Base-by-base conservation (phyloP, 2,113 vertebrate genomes). In the Chloropsis cyanopogon region DNA sequence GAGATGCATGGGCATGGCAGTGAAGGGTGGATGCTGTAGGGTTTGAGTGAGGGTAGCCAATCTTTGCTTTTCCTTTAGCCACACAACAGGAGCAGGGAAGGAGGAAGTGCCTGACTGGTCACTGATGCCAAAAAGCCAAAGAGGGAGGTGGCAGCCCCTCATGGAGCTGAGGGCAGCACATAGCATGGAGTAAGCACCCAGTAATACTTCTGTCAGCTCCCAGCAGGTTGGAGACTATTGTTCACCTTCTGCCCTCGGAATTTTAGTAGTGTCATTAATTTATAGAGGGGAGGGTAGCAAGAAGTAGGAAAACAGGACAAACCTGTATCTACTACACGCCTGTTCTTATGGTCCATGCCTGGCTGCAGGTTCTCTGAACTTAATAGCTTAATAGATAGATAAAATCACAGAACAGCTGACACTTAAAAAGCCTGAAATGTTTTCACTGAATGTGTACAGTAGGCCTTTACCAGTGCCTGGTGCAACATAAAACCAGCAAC, bases 251-350 rank as follows among this genome's bases (percentile, higher is more conserved):
- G 54, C 64, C 52, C 68, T 86, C 0, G 0, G 42, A 76, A 53
- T 73, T 86, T 92, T 41, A 82, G 54, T 53, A 69, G 54, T 65
- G 49, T 79, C 88, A 76, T 75, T 88, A 80, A 83, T 90, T 86
- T 68, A n/a, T 25, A 37, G 56, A 50, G 54, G 35, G 44, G 33
- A 90, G 52, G 15, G 68, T 81, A 75, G 13, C 24, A 86, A 81
- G 68, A 92, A 90, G 92, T 73, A 86, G 91, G 91, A 93, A 71
- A 96, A 97, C 96, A 84, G 92, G 96, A 94, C 70, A 92, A 95
- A 95, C 94, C 88, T 91, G 94, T 96, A 96, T 91, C 88, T 94
- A 52, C 86, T 78, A 83, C 54, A 72, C 0, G 1, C 60, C 42
- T 81, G 68, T 60, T 93, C 76, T 26, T 94, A 68, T 2, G 41